phyloP scores from a whole-genome alignment of 2,888 invertebrate genomes.

The Eristalis arbustorum region DNA sequence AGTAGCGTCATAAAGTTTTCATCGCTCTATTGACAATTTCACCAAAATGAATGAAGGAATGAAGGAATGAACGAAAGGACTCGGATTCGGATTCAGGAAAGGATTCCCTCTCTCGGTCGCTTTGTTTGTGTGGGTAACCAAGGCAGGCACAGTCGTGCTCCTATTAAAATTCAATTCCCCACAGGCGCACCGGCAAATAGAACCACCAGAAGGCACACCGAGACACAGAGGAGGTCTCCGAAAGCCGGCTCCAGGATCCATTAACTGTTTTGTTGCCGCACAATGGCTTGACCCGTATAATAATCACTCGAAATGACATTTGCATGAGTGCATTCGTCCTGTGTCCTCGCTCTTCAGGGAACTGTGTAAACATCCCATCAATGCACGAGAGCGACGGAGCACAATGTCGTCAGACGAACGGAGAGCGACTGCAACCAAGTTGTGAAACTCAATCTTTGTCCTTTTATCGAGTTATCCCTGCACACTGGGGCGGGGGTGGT shows the following conservation, averaged over 20 bases:
- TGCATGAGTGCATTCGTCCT: slow-evolving; percentile 49
- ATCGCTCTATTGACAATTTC: slow-evolving; percentile 16
- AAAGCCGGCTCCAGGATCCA: neutral
- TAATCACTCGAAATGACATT: slow-evolving; percentile 53
- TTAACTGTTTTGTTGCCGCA: slow-evolving; percentile 12
- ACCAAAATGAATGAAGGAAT: slow-evolving; percentile 7
- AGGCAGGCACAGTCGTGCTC: slow-evolving; percentile 27
- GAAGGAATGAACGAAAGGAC: too few species aligned
- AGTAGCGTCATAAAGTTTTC: slow-evolving; percentile 8
- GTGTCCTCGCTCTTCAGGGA: neutral
- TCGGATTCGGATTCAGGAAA: neutral
- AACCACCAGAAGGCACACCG: too few species aligned
- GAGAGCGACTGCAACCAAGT: slow-evolving; percentile 25
- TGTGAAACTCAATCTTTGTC: slow-evolving; percentile 51
- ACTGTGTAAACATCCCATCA: slow-evolving; percentile 28
- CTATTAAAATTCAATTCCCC: slow-evolving; percentile 43
- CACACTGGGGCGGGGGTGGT: neutral
- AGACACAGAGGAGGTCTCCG: neutral
- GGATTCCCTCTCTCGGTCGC: neutral
- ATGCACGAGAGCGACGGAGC: neutral
- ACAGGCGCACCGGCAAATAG: slow-evolving; percentile 1
- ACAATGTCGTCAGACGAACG: neutral
- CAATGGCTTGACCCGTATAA: slow-evolving; percentile 51
- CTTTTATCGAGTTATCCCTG: slow-evolving; percentile 37
- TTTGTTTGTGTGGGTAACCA: neutral